Evolutionary conservation across 2,113 vertebrate species (phyloP).

Genomic region (Cariama cristata): DNA sequence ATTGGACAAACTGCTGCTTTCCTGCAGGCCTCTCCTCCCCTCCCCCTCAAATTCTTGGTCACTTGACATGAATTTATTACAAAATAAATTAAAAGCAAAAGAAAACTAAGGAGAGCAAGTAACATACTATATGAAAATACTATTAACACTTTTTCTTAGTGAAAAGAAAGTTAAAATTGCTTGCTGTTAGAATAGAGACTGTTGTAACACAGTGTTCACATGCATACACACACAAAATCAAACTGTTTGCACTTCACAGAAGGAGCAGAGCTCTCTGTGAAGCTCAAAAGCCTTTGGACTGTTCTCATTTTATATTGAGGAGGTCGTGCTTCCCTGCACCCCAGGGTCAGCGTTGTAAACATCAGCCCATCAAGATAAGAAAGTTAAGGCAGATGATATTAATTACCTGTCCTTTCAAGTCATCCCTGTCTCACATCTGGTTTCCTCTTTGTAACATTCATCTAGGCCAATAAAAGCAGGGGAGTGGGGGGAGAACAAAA

Average conservation of each 20-base stretch:
- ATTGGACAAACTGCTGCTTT: not conserved
- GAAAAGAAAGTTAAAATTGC: not conserved
- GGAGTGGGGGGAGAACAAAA: constrained; percentile 25
- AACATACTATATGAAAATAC: not conserved
- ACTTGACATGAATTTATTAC: not conserved
- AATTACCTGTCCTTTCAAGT: constrained; percentile 84
- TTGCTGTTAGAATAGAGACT: not conserved
- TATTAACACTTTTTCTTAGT: not conserved
- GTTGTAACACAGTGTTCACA: not conserved
- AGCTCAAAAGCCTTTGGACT: constrained; percentile 45
- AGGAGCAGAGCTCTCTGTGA: not conserved
- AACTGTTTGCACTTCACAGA: constrained; percentile 29
- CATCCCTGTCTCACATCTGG: constrained; percentile 80
- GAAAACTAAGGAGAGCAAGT: not conserved
- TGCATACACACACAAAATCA: not conserved
- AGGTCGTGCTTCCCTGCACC: constrained; percentile 65
- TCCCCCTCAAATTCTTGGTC: not conserved
- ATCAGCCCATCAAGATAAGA: constrained; percentile 83
- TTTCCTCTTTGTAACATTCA: constrained; percentile 74
- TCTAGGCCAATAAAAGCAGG: constrained; percentile 78
- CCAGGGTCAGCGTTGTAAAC: constrained; percentile 67
- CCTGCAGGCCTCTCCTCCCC: not conserved
- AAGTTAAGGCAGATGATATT: constrained; percentile 79
- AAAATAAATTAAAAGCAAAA: not conserved
- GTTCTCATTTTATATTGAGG: constrained; percentile 46